phyloP scores from a whole-genome alignment of 2,113 vertebrate species.

The Alethe castanea region DNA sequence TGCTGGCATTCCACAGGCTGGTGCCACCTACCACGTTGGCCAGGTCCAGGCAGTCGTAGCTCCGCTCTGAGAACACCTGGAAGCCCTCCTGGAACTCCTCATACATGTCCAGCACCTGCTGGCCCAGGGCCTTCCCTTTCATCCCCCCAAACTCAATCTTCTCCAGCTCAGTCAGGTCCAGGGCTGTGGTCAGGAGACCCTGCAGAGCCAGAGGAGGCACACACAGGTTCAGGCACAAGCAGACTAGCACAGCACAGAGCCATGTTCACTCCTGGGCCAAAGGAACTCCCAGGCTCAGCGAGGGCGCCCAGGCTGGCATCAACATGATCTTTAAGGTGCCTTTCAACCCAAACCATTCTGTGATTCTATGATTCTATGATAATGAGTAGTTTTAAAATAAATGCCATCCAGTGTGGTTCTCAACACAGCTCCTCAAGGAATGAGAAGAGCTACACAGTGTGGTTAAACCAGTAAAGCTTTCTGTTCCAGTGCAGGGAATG shows the following conservation, averaged over 20 bases:
- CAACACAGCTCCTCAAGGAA: neutral
- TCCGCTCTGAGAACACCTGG: slow-evolving; percentile 77
- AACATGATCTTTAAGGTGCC: no score
- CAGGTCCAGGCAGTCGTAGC: slow-evolving; percentile 81
- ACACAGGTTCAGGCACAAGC: neutral
- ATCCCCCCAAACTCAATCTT: slow-evolving; percentile 88
- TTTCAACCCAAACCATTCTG: neutral
- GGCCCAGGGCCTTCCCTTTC: slow-evolving; percentile 79
- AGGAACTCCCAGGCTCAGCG: neutral
- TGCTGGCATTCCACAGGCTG: neutral
- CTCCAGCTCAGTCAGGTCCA: slow-evolving; percentile 86
- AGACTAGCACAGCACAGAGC: neutral
- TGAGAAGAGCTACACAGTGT: neutral
- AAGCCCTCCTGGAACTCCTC: slow-evolving; percentile 80
- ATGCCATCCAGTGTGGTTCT: neutral
- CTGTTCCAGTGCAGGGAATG: neutral
- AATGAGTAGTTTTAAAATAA: neutral
- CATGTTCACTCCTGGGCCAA: accelerated
- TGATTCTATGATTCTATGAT: accelerated
- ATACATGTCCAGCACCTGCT: slow-evolving; percentile 77
- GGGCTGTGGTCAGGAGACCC: slow-evolving; percentile 79
- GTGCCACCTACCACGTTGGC: slow-evolving; percentile 71
- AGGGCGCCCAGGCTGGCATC: neutral
- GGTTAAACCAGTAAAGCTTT: neutral
- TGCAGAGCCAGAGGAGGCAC: slow-evolving; percentile 40